Evolutionary conservation across 2,113 vertebrate genomes (phyloP).

Genomic region (Orientallactaga bullata): DNA sequence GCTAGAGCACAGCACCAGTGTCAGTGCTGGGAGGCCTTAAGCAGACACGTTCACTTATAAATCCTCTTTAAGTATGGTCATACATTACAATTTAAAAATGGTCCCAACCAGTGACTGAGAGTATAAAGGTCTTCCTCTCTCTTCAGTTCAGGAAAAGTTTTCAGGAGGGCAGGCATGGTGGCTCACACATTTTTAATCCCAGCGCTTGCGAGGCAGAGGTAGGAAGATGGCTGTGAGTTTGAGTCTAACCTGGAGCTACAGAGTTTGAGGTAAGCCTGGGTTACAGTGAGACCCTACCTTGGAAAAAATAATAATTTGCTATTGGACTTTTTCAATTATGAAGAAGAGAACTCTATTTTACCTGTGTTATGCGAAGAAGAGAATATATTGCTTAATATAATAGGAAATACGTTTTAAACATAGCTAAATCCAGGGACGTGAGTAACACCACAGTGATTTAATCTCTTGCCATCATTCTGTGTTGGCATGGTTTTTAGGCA

Average conservation of each 20-base stretch:
- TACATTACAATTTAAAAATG: background rate
- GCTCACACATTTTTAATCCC: no score
- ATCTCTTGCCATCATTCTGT: background rate
- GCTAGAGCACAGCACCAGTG: no score
- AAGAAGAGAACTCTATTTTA: slow-evolving; percentile 32
- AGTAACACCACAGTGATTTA: slow-evolving; percentile 1
- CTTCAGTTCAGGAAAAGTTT: background rate
- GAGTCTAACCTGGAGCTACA: no score
- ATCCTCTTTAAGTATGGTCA: background rate
- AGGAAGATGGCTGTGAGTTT: no score
- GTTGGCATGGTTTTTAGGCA: background rate
- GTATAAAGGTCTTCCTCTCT: background rate
- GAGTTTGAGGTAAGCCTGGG: no score
- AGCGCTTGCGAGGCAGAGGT: no score
- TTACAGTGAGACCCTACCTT: no score
- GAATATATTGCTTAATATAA: slow-evolving; percentile 14
- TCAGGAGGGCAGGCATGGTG: background rate
- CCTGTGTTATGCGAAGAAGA: slow-evolving; percentile 20
- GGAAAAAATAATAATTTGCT: background rate
- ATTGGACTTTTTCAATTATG: slow-evolving; percentile 18
- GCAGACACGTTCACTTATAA: background rate
- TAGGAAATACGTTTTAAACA: slow-evolving; percentile 33
- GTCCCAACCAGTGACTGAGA: background rate
- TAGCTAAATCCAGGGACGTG: background rate
- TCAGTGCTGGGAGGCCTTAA: background rate